phyloP scores from a whole-genome alignment of 1,140 invertebrate species.

The Drosophila nikananu region DNA sequence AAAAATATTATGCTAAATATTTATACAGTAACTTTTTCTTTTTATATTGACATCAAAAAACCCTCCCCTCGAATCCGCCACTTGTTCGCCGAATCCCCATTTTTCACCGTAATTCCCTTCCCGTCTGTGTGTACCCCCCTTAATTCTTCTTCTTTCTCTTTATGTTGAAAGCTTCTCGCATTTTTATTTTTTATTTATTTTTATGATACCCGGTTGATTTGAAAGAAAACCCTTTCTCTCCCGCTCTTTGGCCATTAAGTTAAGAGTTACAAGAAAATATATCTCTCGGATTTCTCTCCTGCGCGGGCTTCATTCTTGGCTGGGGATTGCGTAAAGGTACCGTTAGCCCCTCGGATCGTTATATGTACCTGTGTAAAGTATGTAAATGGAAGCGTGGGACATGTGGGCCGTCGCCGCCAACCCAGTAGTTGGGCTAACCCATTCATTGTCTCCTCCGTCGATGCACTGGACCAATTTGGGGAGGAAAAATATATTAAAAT shows the following conservation, averaged over 20 bases:
- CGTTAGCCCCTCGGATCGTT: constrained; percentile 70
- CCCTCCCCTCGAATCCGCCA: not conserved
- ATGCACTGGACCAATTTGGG: constrained; percentile 6
- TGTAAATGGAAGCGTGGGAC: constrained; percentile 80
- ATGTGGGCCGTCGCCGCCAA: constrained; percentile 51
- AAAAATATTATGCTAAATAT: too few species aligned
- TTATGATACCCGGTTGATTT: constrained; percentile 69
- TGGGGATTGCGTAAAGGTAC: constrained; percentile 77
- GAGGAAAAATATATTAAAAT: not conserved
- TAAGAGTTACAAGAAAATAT: constrained; percentile 7
- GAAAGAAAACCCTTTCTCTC: constrained; percentile 77
- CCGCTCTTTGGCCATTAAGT: constrained; percentile 35
- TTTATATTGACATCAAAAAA: not conserved
- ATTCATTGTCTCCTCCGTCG: constrained; percentile 14
- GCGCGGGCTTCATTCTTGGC: constrained; percentile 55
- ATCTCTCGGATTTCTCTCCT: constrained; percentile 51
- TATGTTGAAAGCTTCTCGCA: constrained; percentile 76
- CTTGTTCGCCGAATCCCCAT: constrained; percentile 22
- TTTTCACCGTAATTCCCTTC: constrained; percentile 23
- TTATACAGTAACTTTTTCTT: too few species aligned
- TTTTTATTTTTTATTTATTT: constrained; percentile 78
- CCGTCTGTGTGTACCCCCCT: not conserved
- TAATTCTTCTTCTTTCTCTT: constrained; percentile 48
- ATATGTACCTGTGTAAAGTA: constrained; percentile 48
- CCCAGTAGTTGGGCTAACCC: constrained; percentile 22